Base-by-base conservation (phyloP, 1,140 invertebrate genomes). In the Stegodyphus mimosarum region DNA sequence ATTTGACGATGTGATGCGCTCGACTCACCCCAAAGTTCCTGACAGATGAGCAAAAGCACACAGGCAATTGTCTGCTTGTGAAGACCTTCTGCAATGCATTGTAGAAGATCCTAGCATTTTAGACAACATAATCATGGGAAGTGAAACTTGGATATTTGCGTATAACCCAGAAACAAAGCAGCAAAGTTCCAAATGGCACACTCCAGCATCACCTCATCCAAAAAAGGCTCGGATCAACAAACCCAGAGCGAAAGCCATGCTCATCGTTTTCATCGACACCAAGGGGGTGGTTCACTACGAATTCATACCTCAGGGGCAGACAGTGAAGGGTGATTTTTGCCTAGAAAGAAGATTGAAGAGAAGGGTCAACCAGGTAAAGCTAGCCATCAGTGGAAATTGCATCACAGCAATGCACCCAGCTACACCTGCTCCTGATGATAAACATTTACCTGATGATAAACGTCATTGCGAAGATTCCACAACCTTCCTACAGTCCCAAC, bases 401-500 rank as follows among this genome's bases (percentile, higher is more conserved):
- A 69, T 69, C 17, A 17, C 17, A 48, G 17, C 66, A 69, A 69
- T 69, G 66, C 66, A 48, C 0, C 70, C 48, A 72, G 18, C 70
- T 7, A 72, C 66, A 69, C 66, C 66, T n/a, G n/a, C 66, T 72
- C 50, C 11, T n/a, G 6, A 49, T 2, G 48, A 5, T 9, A 72
- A 3, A 6, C 2, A 72, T 33, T n/a, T 72, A 7, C 70, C 70
- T 72, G 70, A 50, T 17, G 48, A 72, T 13, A 50, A 10, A 72
- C 6, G 48, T 6, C 70, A 72, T 72, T 2, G 9, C 6, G 17
- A 51, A 17, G n/a, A 67, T 49, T 72, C 33, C 70, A 9, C 67
- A 18, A 33, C 72, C 70, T 55, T 49, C 75, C n/a, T 85, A 85
- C 60, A 77, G 83, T 69, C 83, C n/a, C 11, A 89, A 91, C 86